A percentile compares a stretch with the other conserved stretches of the same genome.
Conservation (phyloP, 2,113 vertebrate genomes). For the Labrus mixtus region DNA sequence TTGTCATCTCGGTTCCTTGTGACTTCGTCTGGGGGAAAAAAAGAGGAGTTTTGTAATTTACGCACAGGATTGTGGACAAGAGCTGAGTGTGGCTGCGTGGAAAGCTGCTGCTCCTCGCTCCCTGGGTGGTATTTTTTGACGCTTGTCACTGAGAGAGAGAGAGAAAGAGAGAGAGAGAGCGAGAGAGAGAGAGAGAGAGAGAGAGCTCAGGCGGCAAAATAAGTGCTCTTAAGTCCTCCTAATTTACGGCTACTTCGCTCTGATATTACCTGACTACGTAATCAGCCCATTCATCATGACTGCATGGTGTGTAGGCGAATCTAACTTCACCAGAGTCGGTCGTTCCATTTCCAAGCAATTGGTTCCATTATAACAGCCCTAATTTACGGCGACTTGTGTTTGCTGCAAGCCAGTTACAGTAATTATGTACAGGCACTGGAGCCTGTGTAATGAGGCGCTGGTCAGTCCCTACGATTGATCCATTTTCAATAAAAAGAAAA, state of each 20-base stretch:
- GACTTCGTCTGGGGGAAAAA: conserved; percentile 3
- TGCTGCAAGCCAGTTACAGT: conserved; percentile 42
- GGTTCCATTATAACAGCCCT: conserved; percentile 26
- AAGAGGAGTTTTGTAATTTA: conserved; percentile 17
- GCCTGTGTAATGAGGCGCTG: conserved; percentile 32
- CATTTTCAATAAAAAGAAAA: conserved; percentile 21
- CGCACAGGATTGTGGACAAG: conserved; percentile 30
- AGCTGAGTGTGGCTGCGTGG: conserved; percentile 34
- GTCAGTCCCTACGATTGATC: conserved; percentile 24
- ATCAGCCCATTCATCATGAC: not conserved
- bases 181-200: conserved; percentile 11
- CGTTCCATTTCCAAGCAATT: not conserved
- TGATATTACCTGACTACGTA: not conserved
- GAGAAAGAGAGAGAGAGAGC: not conserved
- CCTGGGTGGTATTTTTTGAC: conserved; percentile 68
- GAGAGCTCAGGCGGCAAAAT: not conserved
- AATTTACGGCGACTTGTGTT: conserved; percentile 20
- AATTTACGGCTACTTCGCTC: not conserved
- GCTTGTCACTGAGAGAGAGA: conserved; percentile 55
- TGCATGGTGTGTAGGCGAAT: conserved; percentile 4
- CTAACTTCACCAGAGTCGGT: not conserved
- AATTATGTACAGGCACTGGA: conserved; percentile 47
- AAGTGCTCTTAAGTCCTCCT: not conserved
- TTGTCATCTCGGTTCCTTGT: not conserved
- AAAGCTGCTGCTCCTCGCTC: conserved; percentile 62